These are phyloP conservation scores for Plusia festucae DNA, from an alignment of 2,888 invertebrate genomes.

Conservation along the genomic window DNA sequence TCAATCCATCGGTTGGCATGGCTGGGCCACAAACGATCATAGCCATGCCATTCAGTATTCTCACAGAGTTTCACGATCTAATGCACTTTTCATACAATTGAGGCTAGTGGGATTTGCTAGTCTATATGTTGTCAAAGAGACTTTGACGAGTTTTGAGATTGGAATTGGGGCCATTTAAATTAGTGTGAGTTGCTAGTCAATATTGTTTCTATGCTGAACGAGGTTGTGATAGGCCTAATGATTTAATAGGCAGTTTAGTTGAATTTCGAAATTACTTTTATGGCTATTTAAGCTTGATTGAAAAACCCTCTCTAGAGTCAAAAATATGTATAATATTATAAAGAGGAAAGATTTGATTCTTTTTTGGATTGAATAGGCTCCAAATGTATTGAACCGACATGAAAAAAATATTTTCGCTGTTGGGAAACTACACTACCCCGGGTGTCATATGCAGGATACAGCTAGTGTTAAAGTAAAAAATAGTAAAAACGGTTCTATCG, in stretches of 20 bases:
- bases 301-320: too few species aligned
- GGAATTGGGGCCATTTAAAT: neutral
- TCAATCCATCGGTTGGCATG: constrained; percentile 15
- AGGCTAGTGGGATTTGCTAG: neutral
- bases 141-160: neutral
- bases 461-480: too few species aligned
- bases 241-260: too few species aligned
- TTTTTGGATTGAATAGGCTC: too few species aligned
- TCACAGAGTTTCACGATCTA: neutral
- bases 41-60: constrained; percentile 7
- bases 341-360: too few species aligned
- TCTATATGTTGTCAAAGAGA: neutral
- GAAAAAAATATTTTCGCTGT: too few species aligned
- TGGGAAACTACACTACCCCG: too few species aligned
- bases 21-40: constrained; percentile 21
- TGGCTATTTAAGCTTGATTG: too few species aligned
- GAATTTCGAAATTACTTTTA: too few species aligned
- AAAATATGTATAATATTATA: too few species aligned
- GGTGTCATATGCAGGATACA: too few species aligned
- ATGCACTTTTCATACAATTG: neutral
- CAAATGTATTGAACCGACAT: too few species aligned
- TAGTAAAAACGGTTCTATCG: neutral
- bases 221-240: constrained; percentile 1
- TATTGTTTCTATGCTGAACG: neutral
- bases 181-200: neutral